Conservation (phyloP, 2,797 vertebrate genomes). For the Enoplosus armatus region DNA sequence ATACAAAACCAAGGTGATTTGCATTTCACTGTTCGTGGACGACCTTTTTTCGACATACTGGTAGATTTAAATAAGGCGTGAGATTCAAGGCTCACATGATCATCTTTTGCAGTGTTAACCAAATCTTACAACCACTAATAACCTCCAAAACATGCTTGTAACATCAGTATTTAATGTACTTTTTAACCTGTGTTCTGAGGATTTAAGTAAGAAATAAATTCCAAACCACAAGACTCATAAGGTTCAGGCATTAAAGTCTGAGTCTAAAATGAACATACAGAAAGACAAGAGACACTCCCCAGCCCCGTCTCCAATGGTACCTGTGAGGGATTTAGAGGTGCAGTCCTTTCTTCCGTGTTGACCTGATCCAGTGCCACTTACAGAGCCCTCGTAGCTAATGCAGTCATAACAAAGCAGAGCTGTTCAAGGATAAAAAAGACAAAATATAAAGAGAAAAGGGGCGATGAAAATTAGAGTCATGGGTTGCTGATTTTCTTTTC, state of each 20-base stretch:
- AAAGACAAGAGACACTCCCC: conserved; percentile 70
- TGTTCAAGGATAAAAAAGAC: conserved; percentile 83
- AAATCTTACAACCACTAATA: not conserved
- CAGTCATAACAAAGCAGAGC: conserved; percentile 91
- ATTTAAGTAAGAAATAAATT: conserved; percentile 12
- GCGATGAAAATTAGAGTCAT: conserved; percentile 67
- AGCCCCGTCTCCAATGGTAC: conserved; percentile 83
- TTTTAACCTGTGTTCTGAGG: not conserved
- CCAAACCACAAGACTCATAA: not conserved
- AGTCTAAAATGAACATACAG: conserved; percentile 51
- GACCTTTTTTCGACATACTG: conserved; percentile 18
- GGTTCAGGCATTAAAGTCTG: conserved; percentile 40
- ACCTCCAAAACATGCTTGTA: conserved; percentile 8
- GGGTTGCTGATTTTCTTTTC: conserved; percentile 48
- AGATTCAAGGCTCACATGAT: not conserved
- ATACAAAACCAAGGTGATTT: conserved; percentile 25
- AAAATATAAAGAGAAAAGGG: conserved; percentile 74
- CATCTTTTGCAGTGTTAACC: not conserved
- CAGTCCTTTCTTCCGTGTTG: conserved; percentile 92
- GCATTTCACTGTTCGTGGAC: conserved; percentile 19
- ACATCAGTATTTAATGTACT: not conserved
- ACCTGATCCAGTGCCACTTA: conserved; percentile 86
- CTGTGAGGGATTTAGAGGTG: conserved; percentile 94
- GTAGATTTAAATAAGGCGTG: not conserved
- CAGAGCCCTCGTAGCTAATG: conserved; percentile 87